Conservation (phyloP, 2,888 invertebrate genomes). For the Kuschelorhynchus macadamiae region DNA sequence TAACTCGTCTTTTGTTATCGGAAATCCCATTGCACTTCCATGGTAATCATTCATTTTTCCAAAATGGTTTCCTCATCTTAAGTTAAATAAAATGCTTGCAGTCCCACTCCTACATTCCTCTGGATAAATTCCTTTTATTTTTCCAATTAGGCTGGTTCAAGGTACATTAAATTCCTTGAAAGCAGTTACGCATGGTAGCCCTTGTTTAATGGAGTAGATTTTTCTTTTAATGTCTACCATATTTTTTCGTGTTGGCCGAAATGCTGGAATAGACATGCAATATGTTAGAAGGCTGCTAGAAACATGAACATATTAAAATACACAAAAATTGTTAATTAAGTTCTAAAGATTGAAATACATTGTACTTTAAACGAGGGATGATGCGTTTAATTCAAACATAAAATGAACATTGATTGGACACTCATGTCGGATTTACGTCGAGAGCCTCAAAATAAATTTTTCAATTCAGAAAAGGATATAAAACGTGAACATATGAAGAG, state of each 20-base stretch:
- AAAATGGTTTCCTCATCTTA: constrained; percentile 41
- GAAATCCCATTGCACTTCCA: constrained; percentile 47
- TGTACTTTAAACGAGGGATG: no score
- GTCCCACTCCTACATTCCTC: constrained; percentile 39
- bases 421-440: neutral
- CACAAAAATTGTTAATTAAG: neutral
- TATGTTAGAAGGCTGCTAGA: neutral
- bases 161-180: constrained; percentile 42
- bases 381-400: neutral
- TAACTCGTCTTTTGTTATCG: constrained; percentile 48
- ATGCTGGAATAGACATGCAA: neutral
- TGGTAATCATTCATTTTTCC: constrained; percentile 43
- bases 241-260: neutral
- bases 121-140: constrained; percentile 45
- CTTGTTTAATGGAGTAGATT: constrained; percentile 32
- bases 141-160: constrained; percentile 45
- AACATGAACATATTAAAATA: neutral
- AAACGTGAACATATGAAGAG: neutral
- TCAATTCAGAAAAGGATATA: constrained; percentile 3
- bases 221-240: neutral
- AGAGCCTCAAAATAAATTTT: no score
- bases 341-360: neutral
- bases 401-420: neutral
- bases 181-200: constrained; percentile 37
- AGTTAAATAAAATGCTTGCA: constrained; percentile 28